Evolutionary conservation across 2,113 vertebrate genomes (phyloP).

Genomic region (Microcebus murinus): DNA sequence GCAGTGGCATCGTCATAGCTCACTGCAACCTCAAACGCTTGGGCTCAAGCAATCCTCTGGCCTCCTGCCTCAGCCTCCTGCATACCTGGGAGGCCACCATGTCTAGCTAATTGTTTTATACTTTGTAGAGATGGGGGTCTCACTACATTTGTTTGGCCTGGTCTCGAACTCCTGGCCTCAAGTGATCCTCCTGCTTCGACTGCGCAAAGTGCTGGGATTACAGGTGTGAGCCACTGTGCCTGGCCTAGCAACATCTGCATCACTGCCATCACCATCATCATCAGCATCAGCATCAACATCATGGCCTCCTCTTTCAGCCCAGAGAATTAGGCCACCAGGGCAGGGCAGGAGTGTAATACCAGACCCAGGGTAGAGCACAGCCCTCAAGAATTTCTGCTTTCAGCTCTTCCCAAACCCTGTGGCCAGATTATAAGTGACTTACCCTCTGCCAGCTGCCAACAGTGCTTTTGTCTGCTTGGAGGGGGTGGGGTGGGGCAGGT

Average conservation of each 20-base stretch:
- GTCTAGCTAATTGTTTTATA: no score
- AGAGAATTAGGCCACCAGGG: constrained; percentile 58
- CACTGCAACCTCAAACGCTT: no score
- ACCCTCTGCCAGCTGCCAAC: constrained; percentile 68
- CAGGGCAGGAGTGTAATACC: constrained; percentile 36
- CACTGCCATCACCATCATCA: background rate
- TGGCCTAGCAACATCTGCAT: background rate
- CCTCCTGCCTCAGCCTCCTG: no score
- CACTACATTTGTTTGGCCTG: no score
- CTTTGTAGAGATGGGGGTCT: no score
- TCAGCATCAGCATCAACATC: background rate
- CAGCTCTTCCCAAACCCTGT: constrained; percentile 72
- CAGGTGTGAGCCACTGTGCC: no score
- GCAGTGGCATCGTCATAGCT: no score
- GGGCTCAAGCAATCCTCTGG: no score
- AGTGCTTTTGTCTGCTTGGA: constrained; percentile 68
- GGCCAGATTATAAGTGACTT: constrained; percentile 65
- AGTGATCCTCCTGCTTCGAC: no score
- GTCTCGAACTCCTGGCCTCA: no score
- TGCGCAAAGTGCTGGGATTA: no score
- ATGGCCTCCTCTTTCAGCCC: background rate
- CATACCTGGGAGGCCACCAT: no score
- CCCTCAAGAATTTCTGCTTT: constrained; percentile 68
- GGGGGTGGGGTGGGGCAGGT: constrained; percentile 48
- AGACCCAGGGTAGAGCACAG: constrained; percentile 51